Conservation (phyloP, 2,797 vertebrate genomes). For the Myotis planiceps region DNA sequence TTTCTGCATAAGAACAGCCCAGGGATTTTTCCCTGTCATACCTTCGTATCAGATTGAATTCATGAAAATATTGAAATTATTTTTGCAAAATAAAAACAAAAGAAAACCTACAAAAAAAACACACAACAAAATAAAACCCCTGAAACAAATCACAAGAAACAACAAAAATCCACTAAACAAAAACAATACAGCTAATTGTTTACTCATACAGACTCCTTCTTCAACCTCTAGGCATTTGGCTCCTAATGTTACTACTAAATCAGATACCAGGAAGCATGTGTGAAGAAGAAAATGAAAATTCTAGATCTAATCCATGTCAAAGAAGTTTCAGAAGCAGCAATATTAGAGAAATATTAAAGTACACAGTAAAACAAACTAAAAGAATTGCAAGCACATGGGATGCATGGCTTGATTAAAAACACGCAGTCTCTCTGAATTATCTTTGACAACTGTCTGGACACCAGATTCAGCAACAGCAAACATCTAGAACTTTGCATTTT, state of each 20-base stretch:
- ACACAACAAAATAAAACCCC: not conserved
- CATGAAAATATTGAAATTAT: slow-evolving; percentile 67
- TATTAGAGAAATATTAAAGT: slow-evolving; percentile 19
- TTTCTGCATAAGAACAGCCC: not conserved
- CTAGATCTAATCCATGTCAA: slow-evolving; percentile 9
- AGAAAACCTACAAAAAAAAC: not conserved
- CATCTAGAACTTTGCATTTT: not conserved
- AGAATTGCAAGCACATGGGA: not conserved
- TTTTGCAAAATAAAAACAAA: slow-evolving; percentile 16
- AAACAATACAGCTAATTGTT: not conserved
- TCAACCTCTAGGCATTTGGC: not conserved
- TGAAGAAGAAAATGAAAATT: slow-evolving; percentile 26
- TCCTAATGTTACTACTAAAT: slow-evolving; percentile 22
- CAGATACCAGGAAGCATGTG: not conserved
- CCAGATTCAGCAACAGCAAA: not conserved
- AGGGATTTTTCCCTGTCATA: not conserved
- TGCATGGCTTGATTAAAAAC: not conserved
- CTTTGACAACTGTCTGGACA: not conserved
- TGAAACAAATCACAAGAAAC: slow-evolving; percentile 21
- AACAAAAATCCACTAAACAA: not conserved
- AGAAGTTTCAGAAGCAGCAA: not conserved
- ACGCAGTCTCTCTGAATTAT: not conserved
- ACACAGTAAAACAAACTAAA: not conserved
- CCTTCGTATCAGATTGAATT: slow-evolving; percentile 13
- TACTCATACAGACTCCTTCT: not conserved